These are phyloP conservation scores for Gambusia yucatana DNA, from an alignment of 2,797 vertebrate species.

Conservation along the genomic window DNA sequence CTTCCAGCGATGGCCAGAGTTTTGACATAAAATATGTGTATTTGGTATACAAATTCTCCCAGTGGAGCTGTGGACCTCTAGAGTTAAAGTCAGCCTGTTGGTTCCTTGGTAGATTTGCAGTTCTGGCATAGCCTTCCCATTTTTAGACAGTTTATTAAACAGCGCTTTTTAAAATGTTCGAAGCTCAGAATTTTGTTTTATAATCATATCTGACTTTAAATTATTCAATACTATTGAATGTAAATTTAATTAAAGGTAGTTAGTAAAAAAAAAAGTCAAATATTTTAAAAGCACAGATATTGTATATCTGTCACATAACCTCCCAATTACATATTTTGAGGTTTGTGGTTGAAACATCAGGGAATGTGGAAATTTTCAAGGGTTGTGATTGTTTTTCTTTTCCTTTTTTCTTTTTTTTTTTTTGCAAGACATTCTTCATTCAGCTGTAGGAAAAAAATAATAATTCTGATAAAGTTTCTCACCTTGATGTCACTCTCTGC, in stretches of 20 bases:
- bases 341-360: not conserved
- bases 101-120: not conserved
- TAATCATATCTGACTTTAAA: not conserved
- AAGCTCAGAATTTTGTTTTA: not conserved
- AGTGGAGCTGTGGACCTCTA: not conserved
- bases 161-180: not conserved
- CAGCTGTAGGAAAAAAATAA: slow-evolving; percentile 13
- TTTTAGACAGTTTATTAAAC: not conserved
- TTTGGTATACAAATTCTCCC: not conserved
- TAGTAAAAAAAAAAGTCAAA: not conserved
- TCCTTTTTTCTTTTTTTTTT: not conserved
- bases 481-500: slow-evolving; percentile 42
- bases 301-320: not conserved
- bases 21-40: not conserved
- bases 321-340: not conserved
- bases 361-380: not conserved
- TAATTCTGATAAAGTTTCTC: slow-evolving; percentile 32
- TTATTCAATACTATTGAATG: not conserved
- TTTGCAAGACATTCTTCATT: not conserved
- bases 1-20: not conserved
- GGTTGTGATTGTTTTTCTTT: not conserved
- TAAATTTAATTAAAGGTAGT: not conserved
- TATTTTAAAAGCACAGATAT: not conserved
- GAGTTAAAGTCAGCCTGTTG: not conserved
- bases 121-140: not conserved